Percentiles rank a stretch among this genome's conserved stretches.
phyloP scores from a whole-genome alignment of 1,140 invertebrate genomes.

The Aphidius gifuensis region DNA sequence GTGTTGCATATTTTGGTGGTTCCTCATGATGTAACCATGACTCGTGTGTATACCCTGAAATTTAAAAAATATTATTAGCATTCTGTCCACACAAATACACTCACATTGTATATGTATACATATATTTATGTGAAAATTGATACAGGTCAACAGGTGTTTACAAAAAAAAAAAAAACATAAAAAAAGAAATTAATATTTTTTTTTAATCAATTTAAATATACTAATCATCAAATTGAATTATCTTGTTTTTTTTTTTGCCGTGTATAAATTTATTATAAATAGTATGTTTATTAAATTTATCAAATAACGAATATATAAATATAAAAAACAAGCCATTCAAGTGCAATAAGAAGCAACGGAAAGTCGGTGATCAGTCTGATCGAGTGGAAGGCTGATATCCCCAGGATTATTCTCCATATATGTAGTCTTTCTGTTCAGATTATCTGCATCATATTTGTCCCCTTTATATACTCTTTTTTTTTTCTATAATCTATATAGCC shows the following conservation, averaged over 20 bases:
- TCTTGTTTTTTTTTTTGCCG: neutral
- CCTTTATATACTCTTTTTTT: too few relatives aligned
- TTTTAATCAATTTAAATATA: neutral
- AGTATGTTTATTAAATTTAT: too few relatives aligned
- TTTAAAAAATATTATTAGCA: slow-evolving; percentile 2
- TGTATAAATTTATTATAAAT: too few relatives aligned
- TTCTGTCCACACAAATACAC: neutral
- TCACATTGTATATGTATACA: too few relatives aligned
- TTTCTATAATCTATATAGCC: too few relatives aligned
- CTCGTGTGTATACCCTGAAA: slow-evolving; percentile 52
- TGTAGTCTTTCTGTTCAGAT: too few relatives aligned
- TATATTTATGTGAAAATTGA: too few relatives aligned
- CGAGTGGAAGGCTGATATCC: slow-evolving; percentile 16
- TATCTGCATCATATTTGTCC: too few relatives aligned
- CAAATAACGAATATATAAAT: neutral
- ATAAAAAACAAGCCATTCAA: neutral
- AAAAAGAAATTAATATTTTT: too few relatives aligned
- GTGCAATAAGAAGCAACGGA: neutral
- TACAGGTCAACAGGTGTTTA: too few relatives aligned
- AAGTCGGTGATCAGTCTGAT: slow-evolving; percentile 14
- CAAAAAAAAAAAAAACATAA: too few relatives aligned
- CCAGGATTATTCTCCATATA: neutral
- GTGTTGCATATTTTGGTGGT: slow-evolving; percentile 65
- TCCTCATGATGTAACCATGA: slow-evolving; percentile 53
- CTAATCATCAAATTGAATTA: slow-evolving; percentile 1